A percentile compares a stretch with the other conserved stretches of the same genome.
Conservation (phyloP, 2,888 invertebrate genomes). For the Cosmia pyralina region DNA sequence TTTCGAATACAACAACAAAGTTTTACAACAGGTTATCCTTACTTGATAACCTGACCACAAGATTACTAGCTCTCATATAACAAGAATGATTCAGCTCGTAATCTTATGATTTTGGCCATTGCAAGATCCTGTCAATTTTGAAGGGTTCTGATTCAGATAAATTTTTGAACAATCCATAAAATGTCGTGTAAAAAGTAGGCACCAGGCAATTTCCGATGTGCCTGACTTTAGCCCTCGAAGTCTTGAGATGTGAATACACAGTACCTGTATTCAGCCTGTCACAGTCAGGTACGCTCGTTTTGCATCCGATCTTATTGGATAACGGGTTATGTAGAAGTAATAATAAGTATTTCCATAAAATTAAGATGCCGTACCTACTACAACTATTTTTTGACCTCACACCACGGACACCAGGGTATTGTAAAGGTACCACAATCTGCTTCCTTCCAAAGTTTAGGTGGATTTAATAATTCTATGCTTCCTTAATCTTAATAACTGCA, state of each 20-base stretch:
- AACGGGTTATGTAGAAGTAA: slow-evolving; percentile 15
- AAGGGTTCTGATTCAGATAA: neutral
- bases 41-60: neutral
- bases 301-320: slow-evolving; percentile 23
- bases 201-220: neutral
- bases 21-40: slow-evolving; percentile 3
- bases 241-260: slow-evolving; percentile 1
- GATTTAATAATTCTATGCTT: neutral
- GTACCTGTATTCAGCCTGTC: too few species aligned
- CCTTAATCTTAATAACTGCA: neutral
- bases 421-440: slow-evolving; percentile 2
- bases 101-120: neutral
- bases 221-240: neutral
- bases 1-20: slow-evolving; percentile 8
- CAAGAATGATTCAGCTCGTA: neutral
- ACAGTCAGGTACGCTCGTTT: slow-evolving; percentile 12
- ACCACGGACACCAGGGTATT: neutral
- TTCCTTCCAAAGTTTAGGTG: neutral
- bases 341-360: slow-evolving; percentile 23
- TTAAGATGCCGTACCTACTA: neutral
- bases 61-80: neutral
- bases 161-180: neutral
- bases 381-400: neutral
- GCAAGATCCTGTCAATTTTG: neutral
- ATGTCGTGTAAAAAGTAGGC: neutral